phyloP scores from a whole-genome alignment of 2,113 vertebrate species.

The Ascaphus truei region DNA sequence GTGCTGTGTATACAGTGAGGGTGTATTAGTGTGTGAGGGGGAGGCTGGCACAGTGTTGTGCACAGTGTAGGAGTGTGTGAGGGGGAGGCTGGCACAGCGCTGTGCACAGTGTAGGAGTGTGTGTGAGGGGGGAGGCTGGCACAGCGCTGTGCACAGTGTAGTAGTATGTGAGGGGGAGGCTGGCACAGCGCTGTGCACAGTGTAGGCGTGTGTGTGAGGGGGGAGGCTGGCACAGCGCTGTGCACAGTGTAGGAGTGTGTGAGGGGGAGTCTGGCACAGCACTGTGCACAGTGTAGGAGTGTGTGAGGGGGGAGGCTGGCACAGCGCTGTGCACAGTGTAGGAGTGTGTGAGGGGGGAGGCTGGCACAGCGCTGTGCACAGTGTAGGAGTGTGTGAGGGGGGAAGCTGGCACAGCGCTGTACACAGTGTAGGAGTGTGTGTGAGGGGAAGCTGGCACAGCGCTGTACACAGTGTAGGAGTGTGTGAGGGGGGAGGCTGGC shows the following conservation, averaged over 20 bases:
- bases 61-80: not conserved
- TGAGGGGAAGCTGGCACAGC: not conserved
- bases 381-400: constrained; percentile 21
- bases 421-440: not conserved
- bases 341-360: no score
- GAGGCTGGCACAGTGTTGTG: not conserved
- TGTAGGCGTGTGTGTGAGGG: no score
- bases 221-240: no score
- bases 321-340: no score
- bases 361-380: not conserved
- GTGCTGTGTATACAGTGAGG: not conserved
- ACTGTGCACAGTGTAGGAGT: not conserved
- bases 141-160: no score
- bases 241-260: not conserved
- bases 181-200: not conserved
- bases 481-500: no score
- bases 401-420: no score
- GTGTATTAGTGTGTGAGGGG: not conserved
- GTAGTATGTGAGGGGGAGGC: no score
- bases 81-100: not conserved
- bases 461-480: not conserved
- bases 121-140: no score
- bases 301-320: no score
- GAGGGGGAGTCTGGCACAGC: not conserved
- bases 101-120: not conserved